A percentile compares a stretch with the other conserved stretches of the same genome.
These are phyloP conservation scores for Epinephelus awoara DNA, from an alignment of 2,797 vertebrate genomes.

Conservation along the genomic window DNA sequence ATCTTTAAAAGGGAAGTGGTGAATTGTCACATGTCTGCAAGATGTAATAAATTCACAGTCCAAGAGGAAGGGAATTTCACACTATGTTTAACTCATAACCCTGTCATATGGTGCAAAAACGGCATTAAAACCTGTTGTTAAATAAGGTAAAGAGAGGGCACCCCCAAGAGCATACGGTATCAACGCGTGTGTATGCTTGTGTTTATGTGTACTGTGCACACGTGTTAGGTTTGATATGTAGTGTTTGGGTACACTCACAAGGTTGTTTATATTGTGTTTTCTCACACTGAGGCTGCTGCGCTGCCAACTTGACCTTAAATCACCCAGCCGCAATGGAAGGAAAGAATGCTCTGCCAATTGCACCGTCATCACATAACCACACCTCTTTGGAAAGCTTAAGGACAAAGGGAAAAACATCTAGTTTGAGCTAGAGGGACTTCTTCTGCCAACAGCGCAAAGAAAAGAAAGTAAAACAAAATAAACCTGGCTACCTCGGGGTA, in stretches of 20 bases:
- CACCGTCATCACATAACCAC: constrained; percentile 15
- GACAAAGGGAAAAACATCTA: neutral
- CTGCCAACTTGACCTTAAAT: constrained; percentile 37
- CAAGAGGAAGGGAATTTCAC: neutral
- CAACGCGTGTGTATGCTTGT: neutral
- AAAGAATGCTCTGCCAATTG: constrained; percentile 7
- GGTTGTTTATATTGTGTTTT: constrained; percentile 35
- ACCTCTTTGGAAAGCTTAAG: constrained; percentile 11
- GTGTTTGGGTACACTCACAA: constrained; percentile 35
- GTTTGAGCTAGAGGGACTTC: constrained; percentile 2
- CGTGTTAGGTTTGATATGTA: constrained; percentile 13
- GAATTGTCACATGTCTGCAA: neutral
- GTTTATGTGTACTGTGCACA: constrained; percentile 9
- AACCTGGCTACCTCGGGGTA: neutral
- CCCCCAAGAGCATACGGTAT: neutral
- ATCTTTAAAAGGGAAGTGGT: neutral
- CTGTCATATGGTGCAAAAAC: neutral
- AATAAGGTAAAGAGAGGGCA: neutral
- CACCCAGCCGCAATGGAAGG: constrained; percentile 2
- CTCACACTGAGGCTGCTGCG: neutral
- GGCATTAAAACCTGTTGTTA: neutral
- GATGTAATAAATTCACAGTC: neutral
- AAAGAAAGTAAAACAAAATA: neutral
- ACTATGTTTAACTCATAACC: neutral
- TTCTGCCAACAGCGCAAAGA: neutral